These are phyloP conservation scores for Amblyteles armatorius DNA, from an alignment of 2,888 invertebrate species.

Conservation along the genomic window DNA sequence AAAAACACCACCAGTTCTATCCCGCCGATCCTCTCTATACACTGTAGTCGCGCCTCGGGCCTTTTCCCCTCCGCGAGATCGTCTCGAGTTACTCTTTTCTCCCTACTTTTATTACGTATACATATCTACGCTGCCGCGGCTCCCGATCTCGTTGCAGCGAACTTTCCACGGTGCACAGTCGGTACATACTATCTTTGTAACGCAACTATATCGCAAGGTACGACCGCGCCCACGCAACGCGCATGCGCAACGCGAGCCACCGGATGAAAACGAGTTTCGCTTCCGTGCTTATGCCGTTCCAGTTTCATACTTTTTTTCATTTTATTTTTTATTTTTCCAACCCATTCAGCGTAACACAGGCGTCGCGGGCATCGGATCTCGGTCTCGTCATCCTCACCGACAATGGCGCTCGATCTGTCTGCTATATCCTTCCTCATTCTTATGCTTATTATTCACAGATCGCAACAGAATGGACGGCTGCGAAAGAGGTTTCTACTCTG, in stretches of 20 bases:
- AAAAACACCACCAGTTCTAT: conserved; percentile 68
- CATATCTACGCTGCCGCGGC: not conserved
- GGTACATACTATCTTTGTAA: conserved; percentile 15
- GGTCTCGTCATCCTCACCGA: conserved; percentile 39
- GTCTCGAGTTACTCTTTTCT: conserved; percentile 57
- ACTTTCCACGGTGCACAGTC: not conserved
- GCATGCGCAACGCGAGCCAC: conserved; percentile 25
- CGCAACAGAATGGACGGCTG: not conserved
- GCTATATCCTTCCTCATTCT: conserved; percentile 32
- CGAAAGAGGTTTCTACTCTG: not conserved
- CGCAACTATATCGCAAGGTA: conserved; percentile 30
- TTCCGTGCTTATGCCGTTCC: conserved; percentile 43
- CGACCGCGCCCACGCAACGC: conserved; percentile 55
- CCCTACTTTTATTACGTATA: conserved; percentile 17
- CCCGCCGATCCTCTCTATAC: conserved; percentile 31
- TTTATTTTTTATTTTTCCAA: conserved; percentile 36
- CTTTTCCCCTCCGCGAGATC: conserved; percentile 44
- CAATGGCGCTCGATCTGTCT: conserved; percentile 44
- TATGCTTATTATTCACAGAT: conserved; percentile 1
- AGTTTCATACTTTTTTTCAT: conserved; percentile 34
- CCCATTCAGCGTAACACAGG: conserved; percentile 4
- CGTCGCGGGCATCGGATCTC: not conserved
- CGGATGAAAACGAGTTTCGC: conserved; percentile 58
- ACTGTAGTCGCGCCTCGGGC: not conserved
- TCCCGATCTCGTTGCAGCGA: conserved; percentile 11